phyloP scores from a whole-genome alignment of 37 sponge, comb jelly and placozoan genomes.

The Crambe crambe region DNA sequence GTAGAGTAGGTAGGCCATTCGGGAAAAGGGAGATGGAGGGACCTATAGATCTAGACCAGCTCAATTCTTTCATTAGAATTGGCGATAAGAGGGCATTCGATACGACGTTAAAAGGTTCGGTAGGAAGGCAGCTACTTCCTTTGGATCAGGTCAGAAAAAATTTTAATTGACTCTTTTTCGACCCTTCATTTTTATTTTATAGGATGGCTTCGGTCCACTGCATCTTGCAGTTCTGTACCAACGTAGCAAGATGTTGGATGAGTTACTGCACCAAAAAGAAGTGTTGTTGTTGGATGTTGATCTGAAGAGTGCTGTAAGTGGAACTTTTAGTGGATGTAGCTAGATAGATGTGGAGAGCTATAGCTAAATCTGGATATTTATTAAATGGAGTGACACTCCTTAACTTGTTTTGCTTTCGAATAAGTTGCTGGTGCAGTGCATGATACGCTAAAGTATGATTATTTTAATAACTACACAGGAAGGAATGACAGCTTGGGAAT shows the following conservation, averaged over 20 bases:
- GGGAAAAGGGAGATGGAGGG: not conserved
- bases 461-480: not conserved
- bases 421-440: no score
- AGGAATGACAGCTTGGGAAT: not conserved
- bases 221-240: not conserved
- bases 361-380: no score
- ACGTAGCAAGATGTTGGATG: not conserved
- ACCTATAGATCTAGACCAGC: not conserved
- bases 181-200: no score
- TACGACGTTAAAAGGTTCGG: not conserved
- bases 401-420: no score
- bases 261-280: not conserved
- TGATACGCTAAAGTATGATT: no score
- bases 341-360: not conserved
- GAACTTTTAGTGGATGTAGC: not conserved
- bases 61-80: not conserved
- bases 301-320: not conserved
- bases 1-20: no score
- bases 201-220: not conserved
- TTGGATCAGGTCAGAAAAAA: no score
- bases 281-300: not conserved
- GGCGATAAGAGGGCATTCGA: not conserved
- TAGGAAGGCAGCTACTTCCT: not conserved
- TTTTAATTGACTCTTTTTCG: no score
- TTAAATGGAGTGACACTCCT: not conserved